A percentile compares a stretch with the other conserved stretches of the same genome.
Evolutionary conservation across 2,888 invertebrate genomes (phyloP).

Genomic region (Papilio elwesi): DNA sequence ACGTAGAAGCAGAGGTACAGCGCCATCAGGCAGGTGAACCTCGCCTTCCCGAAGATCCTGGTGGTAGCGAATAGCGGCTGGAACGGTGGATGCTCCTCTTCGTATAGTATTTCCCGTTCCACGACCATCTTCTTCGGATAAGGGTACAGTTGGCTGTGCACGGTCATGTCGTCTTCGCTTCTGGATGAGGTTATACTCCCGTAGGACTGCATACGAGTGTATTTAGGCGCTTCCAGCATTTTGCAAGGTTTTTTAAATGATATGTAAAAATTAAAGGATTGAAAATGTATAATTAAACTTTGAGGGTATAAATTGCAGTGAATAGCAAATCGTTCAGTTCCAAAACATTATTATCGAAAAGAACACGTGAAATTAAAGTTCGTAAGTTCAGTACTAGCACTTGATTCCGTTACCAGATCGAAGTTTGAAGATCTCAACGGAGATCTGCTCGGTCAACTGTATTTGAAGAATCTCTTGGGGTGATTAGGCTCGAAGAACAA

Average conservation of each 20-base stretch:
- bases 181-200: constrained; percentile 75
- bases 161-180: constrained; percentile 78
- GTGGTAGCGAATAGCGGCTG: constrained; percentile 73
- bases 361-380: constrained; percentile 10
- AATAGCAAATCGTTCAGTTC: constrained; percentile 20
- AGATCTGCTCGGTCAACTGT: constrained; percentile 73
- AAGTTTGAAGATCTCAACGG: constrained; percentile 60
- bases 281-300: constrained; percentile 1
- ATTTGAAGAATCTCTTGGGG: constrained; percentile 79
- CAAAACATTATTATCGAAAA: neutral
- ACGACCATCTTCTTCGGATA: constrained; percentile 77
- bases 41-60: constrained; percentile 80
- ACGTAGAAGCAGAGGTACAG: constrained; percentile 85
- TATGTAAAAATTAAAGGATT: neutral
- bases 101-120: constrained; percentile 72
- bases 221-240: constrained; percentile 63
- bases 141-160: constrained; percentile 76
- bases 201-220: constrained; percentile 73
- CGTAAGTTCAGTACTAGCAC: constrained; percentile 5
- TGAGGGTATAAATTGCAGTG: constrained; percentile 28
- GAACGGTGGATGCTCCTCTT: constrained; percentile 76
- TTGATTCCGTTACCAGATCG: constrained; percentile 55
- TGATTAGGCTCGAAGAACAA: constrained; percentile 77
- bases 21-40: constrained; percentile 81
- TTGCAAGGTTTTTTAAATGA: neutral